phyloP scores from a whole-genome alignment of 2,113 vertebrate genomes.

The Prionailurus viverrinus region DNA sequence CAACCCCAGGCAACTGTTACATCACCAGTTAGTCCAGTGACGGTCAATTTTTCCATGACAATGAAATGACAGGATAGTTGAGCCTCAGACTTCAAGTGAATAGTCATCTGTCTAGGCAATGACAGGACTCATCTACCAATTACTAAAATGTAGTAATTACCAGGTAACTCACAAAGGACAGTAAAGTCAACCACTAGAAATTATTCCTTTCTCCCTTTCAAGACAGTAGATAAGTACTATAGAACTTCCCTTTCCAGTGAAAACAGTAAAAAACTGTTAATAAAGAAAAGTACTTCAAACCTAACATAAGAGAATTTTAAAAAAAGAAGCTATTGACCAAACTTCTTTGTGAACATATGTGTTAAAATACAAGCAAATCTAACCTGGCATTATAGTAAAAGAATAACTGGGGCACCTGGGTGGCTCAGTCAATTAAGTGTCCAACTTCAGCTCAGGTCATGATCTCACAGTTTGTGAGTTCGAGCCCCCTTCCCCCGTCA shows the following conservation, averaged over 20 bases:
- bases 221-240: neutral
- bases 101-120: constrained; percentile 40
- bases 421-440: no score
- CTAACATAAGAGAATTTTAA: neutral
- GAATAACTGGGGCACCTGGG: neutral
- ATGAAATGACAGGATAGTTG: constrained; percentile 35
- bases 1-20: neutral
- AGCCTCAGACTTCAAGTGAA: constrained; percentile 20
- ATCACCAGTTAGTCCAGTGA: neutral
- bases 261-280: constrained; percentile 39
- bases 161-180: constrained; percentile 33
- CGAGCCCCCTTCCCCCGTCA: no score
- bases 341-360: constrained; percentile 20
- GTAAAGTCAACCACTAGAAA: constrained; percentile 32
- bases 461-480: no score
- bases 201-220: neutral
- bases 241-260: neutral
- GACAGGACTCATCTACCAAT: constrained; percentile 64
- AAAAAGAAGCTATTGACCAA: constrained; percentile 41
- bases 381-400: constrained; percentile 38
- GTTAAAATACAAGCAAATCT: constrained; percentile 60
- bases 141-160: constrained; percentile 34
- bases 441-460: no score
- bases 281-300: constrained; percentile 55
- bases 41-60: constrained; percentile 66